A percentile compares a stretch with the other conserved stretches of the same genome.
Conservation (phyloP, 1,140 invertebrate species). For the Schmidtea mediterranea region DNA sequence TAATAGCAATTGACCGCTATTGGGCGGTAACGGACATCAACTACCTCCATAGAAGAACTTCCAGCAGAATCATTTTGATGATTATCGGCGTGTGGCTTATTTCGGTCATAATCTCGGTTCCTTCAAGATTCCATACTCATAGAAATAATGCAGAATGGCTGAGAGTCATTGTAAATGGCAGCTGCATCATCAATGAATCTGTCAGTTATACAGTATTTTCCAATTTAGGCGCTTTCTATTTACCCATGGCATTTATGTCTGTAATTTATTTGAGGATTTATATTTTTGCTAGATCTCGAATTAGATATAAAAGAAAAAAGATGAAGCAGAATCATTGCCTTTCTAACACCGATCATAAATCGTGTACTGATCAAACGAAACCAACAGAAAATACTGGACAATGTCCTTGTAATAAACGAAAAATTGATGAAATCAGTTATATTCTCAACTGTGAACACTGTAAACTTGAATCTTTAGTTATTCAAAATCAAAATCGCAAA, state of each 20-base stretch:
- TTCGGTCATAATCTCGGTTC: slow-evolving; percentile 27
- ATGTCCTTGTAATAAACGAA: background rate
- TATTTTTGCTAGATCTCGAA: slow-evolving; percentile 23
- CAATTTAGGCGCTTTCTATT: slow-evolving; percentile 57
- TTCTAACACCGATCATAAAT: too few relatives aligned
- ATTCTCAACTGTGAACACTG: too few relatives aligned
- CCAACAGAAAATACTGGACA: background rate
- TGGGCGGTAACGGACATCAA: slow-evolving; percentile 31
- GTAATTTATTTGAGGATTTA: slow-evolving; percentile 69
- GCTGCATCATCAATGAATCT: slow-evolving; percentile 69
- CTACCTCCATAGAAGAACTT: slow-evolving; percentile 29
- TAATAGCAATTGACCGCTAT: slow-evolving; percentile 31
- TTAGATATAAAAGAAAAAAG: slow-evolving; percentile 18
- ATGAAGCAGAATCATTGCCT: too few relatives aligned
- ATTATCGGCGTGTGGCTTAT: slow-evolving; percentile 27
- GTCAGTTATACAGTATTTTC: slow-evolving; percentile 45
- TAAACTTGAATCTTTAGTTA: too few relatives aligned
- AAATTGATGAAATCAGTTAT: too few relatives aligned
- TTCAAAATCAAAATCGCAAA: too few relatives aligned
- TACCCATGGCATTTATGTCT: slow-evolving; percentile 63
- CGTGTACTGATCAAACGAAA: too few relatives aligned
- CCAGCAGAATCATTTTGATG: slow-evolving; percentile 24
- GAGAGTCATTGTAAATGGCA: slow-evolving; percentile 7
- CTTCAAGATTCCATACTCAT: slow-evolving; percentile 23
- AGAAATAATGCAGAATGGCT: slow-evolving; percentile 9